Percentiles rank a stretch among this genome's conserved stretches.
phyloP scores from a whole-genome alignment of 92 coral and sea anemone genomes.

The Zoanthus sociatus region DNA sequence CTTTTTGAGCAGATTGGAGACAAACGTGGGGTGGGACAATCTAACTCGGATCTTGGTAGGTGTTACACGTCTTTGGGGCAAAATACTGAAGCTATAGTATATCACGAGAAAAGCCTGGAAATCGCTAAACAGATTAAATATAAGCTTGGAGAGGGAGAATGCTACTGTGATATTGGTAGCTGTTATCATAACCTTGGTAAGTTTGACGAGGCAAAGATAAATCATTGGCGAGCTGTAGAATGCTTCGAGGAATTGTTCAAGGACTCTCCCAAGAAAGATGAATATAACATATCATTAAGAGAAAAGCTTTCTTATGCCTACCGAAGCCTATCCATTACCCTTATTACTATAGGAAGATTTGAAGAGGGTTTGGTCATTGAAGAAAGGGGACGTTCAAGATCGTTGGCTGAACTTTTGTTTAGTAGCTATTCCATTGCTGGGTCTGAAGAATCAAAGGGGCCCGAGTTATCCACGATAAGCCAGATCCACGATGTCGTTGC shows the following conservation, averaged over 20 bases:
- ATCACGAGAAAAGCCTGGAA: background rate
- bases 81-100: background rate
- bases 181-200: background rate
- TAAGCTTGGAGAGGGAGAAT: background rate
- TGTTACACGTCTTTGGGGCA: background rate
- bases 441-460: too few species aligned
- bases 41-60: background rate
- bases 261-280: too few species aligned
- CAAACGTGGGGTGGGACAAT: background rate
- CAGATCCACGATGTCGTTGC: too few species aligned
- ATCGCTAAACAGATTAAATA: too few species aligned
- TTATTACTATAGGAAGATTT: too few species aligned
- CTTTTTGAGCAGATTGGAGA: background rate
- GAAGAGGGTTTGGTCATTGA: too few species aligned
- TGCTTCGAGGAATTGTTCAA: background rate
- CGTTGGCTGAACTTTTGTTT: slow-evolving; percentile 10
- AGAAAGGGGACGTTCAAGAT: too few species aligned
- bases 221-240: background rate
- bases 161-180: background rate
- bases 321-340: too few species aligned
- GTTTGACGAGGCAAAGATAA: background rate
- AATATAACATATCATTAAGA: too few species aligned
- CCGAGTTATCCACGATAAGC: too few species aligned
- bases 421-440: background rate
- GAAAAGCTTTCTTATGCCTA: too few species aligned